Conservation (phyloP, 2,113 vertebrate genomes). For the Vidua chalybeata region DNA sequence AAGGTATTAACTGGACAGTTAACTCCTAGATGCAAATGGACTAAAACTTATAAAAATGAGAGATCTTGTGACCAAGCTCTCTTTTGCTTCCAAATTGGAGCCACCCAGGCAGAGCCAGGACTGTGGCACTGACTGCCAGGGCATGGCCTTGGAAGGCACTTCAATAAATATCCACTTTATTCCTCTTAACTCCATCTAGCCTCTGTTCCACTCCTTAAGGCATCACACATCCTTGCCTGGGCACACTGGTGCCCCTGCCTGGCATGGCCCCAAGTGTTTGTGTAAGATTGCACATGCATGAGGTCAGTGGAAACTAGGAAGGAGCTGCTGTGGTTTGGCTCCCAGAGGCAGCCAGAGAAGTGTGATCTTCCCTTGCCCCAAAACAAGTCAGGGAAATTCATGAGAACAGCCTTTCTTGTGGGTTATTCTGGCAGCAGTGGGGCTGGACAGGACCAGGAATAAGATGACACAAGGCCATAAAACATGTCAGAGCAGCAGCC, state of each 20-base stretch:
- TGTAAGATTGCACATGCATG: not conserved
- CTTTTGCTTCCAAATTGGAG: not conserved
- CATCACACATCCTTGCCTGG: not conserved
- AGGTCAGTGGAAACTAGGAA: slow-evolving; percentile 20
- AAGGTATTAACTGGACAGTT: not conserved
- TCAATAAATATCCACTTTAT: not conserved
- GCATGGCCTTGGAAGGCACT: not conserved
- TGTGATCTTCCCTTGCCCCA: not conserved
- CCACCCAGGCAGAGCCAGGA: not conserved
- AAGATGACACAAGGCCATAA: not conserved
- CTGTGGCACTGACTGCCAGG: not conserved
- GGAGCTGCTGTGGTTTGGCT: slow-evolving; percentile 36
- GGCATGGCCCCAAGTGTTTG: fast-evolving
- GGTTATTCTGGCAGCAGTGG: not conserved
- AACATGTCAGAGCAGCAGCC: slow-evolving; percentile 44
- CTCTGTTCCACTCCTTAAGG: not conserved
- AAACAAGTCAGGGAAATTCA: slow-evolving; percentile 6
- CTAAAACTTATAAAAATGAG: not conserved
- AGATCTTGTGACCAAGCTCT: not conserved
- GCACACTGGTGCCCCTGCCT: not conserved
- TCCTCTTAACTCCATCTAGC: not conserved
- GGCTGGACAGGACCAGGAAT: slow-evolving; percentile 1
- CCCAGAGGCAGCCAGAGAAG: not conserved
- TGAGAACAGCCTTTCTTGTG: slow-evolving; percentile 43
- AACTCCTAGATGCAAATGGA: not conserved